Base-by-base conservation (phyloP, 2,797 vertebrate species). In the Neostethus bicornis region DNA sequence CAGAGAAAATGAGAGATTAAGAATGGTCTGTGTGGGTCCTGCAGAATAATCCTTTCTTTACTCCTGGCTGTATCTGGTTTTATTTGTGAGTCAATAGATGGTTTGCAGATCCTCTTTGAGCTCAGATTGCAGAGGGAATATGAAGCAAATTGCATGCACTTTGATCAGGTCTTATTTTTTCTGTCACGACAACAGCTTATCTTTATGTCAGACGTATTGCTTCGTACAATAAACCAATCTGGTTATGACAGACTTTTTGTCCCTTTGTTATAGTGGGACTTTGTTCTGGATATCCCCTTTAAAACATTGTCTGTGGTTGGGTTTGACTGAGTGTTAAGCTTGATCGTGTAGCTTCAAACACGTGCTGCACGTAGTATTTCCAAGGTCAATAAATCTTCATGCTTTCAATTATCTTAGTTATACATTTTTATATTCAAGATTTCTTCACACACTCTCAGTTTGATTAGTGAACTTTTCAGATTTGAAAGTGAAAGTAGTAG, bases 111-210 rank as follows among this genome's bases (percentile, higher is more conserved):
- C 45, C 46, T 16, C n/a, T 38, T 57, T 17, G 52, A 45, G 46
- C 38, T 21, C 32, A 29, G 28, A 28, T 51, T 28, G 23, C 26
- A 23, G 58, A 43, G 66, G 49, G 62, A n/a, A 74, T 64, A 68
- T 61, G 48, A 77, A 75, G 37, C 31, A 54, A 69, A 55, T 54
- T 59, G 61, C 35, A 55, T 44, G 25, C 43, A 62, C 66, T 79
- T 75, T 79, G 65, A 77, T 80, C 73, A 69, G 51, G 28, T 35
- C 42, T 1, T 46, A 48, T 64, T 60, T 29, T 4, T 34, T 20
- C 52, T 24, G 51, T 70, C 19, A 16, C 39, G 28, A 56, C 44
- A 44, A 56, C 19, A 12, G 41, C 19, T 53, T 42, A 48, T 63
- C 53, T 55, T 44, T 20, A 20, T 59, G 34, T 71, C 51, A 64